Evolutionary conservation across 2,797 vertebrate genomes (phyloP), one percentile per base, ranked within the genome.

Genomic region (Amphiprion clarkii): DNA sequence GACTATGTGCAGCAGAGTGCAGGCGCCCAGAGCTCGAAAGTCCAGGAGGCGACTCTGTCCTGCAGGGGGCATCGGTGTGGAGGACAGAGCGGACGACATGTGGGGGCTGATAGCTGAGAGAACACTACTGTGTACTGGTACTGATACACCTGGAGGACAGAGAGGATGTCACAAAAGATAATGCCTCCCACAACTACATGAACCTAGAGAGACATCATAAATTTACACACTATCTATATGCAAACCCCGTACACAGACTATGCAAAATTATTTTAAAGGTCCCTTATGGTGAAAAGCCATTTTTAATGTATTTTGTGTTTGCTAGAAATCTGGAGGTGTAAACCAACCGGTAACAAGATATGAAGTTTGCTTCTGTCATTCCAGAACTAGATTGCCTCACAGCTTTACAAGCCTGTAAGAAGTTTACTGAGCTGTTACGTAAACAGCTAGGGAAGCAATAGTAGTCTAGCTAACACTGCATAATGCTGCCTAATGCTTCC

Each of bases 101-200:
- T 78, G 68, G 16, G 94, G 91, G 78, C 94, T 95, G 81, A 95
- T 72, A 10, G 95, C 93, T 17, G 95, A 94, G 10, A 96, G 87
- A 27, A 96, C 60, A 66, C 93, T 94, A 61, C 94, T 92, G 85
- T 95, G 95, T 17, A 89, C 92, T 0, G 94, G 94, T 25, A 96
- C 92, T 0, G 92, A 93, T 23, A 95, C 69, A 79, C 88, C 95
- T 96, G 76, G 6, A 87, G 55, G 71, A 66, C 11, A 66, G n/a
- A 31, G 31, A 12, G 19, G 14, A 40, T 5, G 21, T 60, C 36
- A 60, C 8, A n/a, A 54, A 54, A 9, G 10, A 55, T 46, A 27
- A 59, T 14, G 5, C 36, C 14, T 31, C 39, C 7, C 4, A 68
- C n/a, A 44, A 19, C 2, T 8, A n/a, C 6, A 31, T 14, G 1